phyloP scores from a whole-genome alignment of 2,113 vertebrate species.

The Oceanites oceanicus region DNA sequence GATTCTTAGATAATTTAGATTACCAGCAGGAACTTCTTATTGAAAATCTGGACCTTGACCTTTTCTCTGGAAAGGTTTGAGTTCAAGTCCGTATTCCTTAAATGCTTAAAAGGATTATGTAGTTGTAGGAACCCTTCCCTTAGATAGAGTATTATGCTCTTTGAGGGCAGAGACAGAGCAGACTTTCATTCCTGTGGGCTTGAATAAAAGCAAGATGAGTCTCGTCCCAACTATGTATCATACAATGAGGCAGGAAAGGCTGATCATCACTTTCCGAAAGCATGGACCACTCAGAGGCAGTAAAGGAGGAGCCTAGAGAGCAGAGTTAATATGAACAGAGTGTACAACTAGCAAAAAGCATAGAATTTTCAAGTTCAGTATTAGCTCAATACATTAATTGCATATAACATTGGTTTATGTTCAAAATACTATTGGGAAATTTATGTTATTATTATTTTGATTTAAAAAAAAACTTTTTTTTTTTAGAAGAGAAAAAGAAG shows the following conservation, averaged over 20 bases:
- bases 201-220: neutral
- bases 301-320: neutral
- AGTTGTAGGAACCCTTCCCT: neutral
- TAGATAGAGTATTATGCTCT: neutral
- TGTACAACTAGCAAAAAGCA: neutral
- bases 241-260: neutral
- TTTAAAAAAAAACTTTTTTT: neutral
- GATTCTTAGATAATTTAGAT: neutral
- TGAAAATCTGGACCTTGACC: neutral
- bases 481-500: neutral
- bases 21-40: neutral
- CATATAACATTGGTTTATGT: neutral
- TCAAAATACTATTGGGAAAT: neutral
- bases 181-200: neutral
- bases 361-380: neutral
- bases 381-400: neutral
- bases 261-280: neutral
- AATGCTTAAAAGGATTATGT: neutral
- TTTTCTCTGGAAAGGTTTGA: neutral
- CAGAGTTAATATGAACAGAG: neutral
- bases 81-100: neutral
- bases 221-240: neutral
- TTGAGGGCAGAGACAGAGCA: neutral
- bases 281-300: neutral
- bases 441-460: neutral